phyloP scores from a whole-genome alignment of 2,113 vertebrate genomes.

The Brachirus orientalis region DNA sequence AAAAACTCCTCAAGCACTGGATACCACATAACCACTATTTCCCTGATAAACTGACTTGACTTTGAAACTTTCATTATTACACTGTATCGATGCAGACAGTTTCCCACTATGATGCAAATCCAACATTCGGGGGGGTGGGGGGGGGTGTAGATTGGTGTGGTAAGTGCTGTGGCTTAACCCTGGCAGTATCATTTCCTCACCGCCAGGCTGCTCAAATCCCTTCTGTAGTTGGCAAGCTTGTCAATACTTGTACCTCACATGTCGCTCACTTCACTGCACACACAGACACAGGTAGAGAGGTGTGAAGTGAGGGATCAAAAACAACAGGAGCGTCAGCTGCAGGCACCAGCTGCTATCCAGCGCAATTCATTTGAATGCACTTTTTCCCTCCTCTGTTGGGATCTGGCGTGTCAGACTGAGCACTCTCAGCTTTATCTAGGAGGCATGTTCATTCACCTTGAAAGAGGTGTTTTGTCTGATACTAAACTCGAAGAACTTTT shows the following conservation, averaged over 20 bases:
- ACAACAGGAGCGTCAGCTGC: slow-evolving; percentile 66
- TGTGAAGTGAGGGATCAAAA: slow-evolving; percentile 53
- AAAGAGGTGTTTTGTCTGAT: slow-evolving; percentile 55
- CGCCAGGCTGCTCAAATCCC: slow-evolving; percentile 59
- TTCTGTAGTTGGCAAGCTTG: slow-evolving; percentile 59
- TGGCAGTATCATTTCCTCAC: slow-evolving; percentile 64
- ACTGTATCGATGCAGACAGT: slow-evolving; percentile 10
- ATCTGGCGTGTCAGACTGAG: slow-evolving; percentile 52
- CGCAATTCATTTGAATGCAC: slow-evolving; percentile 67
- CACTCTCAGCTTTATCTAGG: slow-evolving; percentile 41
- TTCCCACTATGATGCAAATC: slow-evolving; percentile 49
- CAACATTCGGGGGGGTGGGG: slow-evolving; percentile 10
- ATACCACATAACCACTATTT: slow-evolving; percentile 10
- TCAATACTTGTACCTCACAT: slow-evolving; percentile 60
- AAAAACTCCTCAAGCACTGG: not conserved
- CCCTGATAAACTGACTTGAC: slow-evolving; percentile 19
- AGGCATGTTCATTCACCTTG: slow-evolving; percentile 61
- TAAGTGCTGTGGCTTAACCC: slow-evolving; percentile 59
- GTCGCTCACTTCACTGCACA: slow-evolving; percentile 53
- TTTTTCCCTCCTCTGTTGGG: slow-evolving; percentile 55
- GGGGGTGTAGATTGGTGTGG: slow-evolving; percentile 21
- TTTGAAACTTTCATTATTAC: slow-evolving; percentile 41
- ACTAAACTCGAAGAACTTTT: slow-evolving; percentile 35
- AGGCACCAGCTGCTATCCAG: slow-evolving; percentile 68
- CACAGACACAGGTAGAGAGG: slow-evolving; percentile 27